These are phyloP conservation scores for Darevskia mixta DNA, from an alignment of 2,797 vertebrate species.

Conservation along the genomic window DNA sequence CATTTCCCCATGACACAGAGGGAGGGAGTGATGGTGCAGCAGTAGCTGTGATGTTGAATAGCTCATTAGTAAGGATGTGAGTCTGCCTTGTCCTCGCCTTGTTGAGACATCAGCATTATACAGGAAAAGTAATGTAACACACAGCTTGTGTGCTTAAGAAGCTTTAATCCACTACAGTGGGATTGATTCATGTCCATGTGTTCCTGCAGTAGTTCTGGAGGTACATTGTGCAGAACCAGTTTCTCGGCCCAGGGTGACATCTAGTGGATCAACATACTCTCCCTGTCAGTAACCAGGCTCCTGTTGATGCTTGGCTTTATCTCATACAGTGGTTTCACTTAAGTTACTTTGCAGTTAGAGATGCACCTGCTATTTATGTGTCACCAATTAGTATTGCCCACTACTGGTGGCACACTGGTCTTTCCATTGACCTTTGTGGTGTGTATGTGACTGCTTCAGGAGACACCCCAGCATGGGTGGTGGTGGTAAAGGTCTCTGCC, in stretches of 20 bases:
- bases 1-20: neutral
- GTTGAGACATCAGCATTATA: neutral
- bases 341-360: neutral
- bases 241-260: slow-evolving; percentile 17
- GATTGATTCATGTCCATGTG: neutral
- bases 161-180: neutral
- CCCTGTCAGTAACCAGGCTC: neutral
- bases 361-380: neutral
- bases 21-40: accelerated
- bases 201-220: neutral
- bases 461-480: neutral
- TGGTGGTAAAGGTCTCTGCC: neutral
- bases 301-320: neutral
- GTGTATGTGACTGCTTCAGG: neutral
- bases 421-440: neutral
- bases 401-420: neutral
- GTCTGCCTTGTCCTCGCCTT: neutral
- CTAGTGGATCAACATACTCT: slow-evolving; percentile 25
- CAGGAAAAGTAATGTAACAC: neutral
- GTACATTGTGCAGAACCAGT: neutral
- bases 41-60: neutral
- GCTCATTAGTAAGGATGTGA: neutral
- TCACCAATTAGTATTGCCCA: neutral
- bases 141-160: neutral
- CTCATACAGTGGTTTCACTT: neutral